Base-by-base conservation (phyloP, 2,113 vertebrate genomes). In the Vireo altiloquus region DNA sequence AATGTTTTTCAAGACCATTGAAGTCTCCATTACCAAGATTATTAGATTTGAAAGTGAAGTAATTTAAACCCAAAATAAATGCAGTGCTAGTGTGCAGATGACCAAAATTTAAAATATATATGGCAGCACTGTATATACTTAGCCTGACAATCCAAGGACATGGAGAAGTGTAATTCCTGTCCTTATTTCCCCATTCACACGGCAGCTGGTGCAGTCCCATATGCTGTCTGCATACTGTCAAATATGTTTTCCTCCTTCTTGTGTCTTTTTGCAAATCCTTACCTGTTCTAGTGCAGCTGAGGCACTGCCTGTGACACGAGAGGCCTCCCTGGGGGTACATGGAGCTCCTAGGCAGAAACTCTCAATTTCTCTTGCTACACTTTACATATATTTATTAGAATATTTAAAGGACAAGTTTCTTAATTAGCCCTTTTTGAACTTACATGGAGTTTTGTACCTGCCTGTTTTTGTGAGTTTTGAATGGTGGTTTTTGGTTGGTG, bases 271-370 rank as follows among this genome's bases (percentile, higher is more conserved):
- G 30, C 25, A 28, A 47, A 52, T 37, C 9, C 9, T 37, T 37
- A 33, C 8, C 18, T 81, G 15, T n/a, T 46, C 10, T 27, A 15
- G 25, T 52, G 83, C 40, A 31, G 21, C 35, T 28, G 35, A 37
- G 54, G 19, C 23, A 9, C 22, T 39, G 22, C 7, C 0, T 16
- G 24, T 17, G 15, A 31, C 4, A 3, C 0, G 3, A 24, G 25
- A 30, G n/a, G 11, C n/a, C 20, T 63, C 59, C 52, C 25, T 57
- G 23, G 8, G 49, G 19, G 12, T 56, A 23, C 4, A 2, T 28
- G 6, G 7, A n/a, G 30, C 50, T 64, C 46, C 6, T 52, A 0
- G 22, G 64, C 49, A 81, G 53, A 47, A 88, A 42, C 15, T 56
- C 25, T 35, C 8, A 0, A 2, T 19, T 42, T 59, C 8, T 77